Conservation (phyloP, 1,140 invertebrate genomes). For the Parasteatoda tepidariorum region DNA sequence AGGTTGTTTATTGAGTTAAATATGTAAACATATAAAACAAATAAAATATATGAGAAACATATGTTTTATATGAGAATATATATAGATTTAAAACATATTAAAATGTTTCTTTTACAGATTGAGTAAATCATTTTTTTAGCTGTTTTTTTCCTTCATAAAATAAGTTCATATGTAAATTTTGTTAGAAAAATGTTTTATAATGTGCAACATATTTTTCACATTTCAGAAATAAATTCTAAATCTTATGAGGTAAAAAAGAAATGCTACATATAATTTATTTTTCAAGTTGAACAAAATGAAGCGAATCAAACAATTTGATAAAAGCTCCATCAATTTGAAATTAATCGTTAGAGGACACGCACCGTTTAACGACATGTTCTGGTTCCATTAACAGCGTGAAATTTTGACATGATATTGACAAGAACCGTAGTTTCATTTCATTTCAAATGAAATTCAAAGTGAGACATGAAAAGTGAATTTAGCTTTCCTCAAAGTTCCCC, state of each 20-base stretch:
- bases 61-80: no score
- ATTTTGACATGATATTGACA: conserved; percentile 50
- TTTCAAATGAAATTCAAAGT: conserved; percentile 5
- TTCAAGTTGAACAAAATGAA: background rate
- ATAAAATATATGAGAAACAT: no score
- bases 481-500: conserved; percentile 29
- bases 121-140: no score
- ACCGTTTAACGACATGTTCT: conserved; percentile 35
- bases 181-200: no score
- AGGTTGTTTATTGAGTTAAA: no score
- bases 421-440: conserved; percentile 23
- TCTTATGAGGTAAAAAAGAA: background rate
- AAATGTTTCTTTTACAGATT: no score
- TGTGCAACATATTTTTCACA: background rate
- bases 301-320: conserved; percentile 21
- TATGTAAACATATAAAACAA: no score
- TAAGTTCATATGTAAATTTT: no score
- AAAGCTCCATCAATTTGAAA: conserved; percentile 10
- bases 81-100: no score
- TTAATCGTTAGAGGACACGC: conserved; percentile 25
- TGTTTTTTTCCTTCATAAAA: no score
- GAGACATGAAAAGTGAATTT: conserved; percentile 55
- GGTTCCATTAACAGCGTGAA: conserved; percentile 10
- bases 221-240: background rate
- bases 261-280: background rate